Base-by-base conservation (phyloP, 2,113 vertebrate species). In the Synodontis membranacea region DNA sequence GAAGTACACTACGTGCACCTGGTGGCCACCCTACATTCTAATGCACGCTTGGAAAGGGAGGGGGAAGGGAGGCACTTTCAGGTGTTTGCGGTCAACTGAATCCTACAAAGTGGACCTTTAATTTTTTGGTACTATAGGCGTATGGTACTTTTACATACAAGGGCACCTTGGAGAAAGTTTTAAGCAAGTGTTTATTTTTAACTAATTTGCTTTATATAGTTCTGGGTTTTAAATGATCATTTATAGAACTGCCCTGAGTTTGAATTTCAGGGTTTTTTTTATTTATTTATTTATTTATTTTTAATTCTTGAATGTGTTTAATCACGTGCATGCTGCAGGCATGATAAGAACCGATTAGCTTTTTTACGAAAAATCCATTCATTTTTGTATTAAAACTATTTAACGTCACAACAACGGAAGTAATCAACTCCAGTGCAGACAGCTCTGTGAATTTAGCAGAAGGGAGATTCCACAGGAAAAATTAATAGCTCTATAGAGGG, bases 401-500 rank as follows among this genome's bases (percentile, higher is more conserved):
- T 46, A 46, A 46, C 11, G 12, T 48, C 44, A 15, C 42, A 75
- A 75, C 11, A 48, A 15, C 42, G 25, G 19, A 66, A 66, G 64
- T 42, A 72, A 72, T 72, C 21, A 37, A 72, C 68, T 25, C 37
- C 9, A n/a, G 72, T n/a, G 21, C 21, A 23, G 68, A 42, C 21
- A 4, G 68, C 9, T 72, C 68, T 72, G 39, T 72, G 28, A 75
- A 75, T 48, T n/a, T 75, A 75, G 25, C 72, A 46, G 42, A 74
- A 44, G 21, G 70, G 23, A 5, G 23, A 74, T 74, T 46, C 10
- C 15, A n/a, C 42, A 28, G 42, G 72, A 68, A 85, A 87, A 85
- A 58, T 66, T 52, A 52, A 56, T 83, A 62, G 48, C 74, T 42
- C 81, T 50, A 75, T 37, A 48, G 82, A 85, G 25, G 72, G 44